Conservation (phyloP, 2,888 invertebrate genomes). For the Chironomus riparius region DNA sequence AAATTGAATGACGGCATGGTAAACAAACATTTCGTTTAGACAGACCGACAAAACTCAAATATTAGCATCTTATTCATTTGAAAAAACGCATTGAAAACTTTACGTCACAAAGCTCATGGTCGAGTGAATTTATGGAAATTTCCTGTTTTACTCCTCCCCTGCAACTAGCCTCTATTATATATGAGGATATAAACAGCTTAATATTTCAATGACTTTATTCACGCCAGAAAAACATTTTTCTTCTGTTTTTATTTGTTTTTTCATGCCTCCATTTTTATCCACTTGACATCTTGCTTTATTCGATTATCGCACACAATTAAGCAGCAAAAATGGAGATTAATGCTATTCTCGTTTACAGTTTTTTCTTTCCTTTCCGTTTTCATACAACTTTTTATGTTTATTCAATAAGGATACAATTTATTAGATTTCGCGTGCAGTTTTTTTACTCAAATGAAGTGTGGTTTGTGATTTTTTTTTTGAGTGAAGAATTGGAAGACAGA, state of each 20-base stretch:
- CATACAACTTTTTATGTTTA: slow-evolving; percentile 10
- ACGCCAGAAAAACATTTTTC: background rate
- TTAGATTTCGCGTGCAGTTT: background rate
- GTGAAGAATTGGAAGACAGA: too few relatives aligned
- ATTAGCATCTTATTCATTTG: too few relatives aligned
- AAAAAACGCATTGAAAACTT: background rate
- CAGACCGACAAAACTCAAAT: too few relatives aligned
- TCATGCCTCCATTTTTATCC: background rate
- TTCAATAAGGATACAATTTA: slow-evolving; percentile 20
- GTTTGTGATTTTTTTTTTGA: too few relatives aligned
- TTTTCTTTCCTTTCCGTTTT: background rate
- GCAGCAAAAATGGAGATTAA: slow-evolving; percentile 20
- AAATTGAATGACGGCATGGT: too few relatives aligned
- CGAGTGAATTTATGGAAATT: background rate
- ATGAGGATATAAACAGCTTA: background rate
- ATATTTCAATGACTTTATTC: slow-evolving; percentile 20
- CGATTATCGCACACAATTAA: slow-evolving; percentile 24
- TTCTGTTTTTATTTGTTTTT: background rate
- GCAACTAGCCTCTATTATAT: background rate
- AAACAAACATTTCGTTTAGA: too few relatives aligned
- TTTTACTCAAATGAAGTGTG: background rate
- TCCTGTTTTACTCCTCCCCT: background rate
- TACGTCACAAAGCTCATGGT: background rate
- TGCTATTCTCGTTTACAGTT: background rate
- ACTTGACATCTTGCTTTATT: slow-evolving; percentile 18